Percentiles rank a stretch among this genome's conserved stretches.
Evolutionary conservation across 1,140 invertebrate species (phyloP).

Genomic region (Nasonia longicornis): DNA sequence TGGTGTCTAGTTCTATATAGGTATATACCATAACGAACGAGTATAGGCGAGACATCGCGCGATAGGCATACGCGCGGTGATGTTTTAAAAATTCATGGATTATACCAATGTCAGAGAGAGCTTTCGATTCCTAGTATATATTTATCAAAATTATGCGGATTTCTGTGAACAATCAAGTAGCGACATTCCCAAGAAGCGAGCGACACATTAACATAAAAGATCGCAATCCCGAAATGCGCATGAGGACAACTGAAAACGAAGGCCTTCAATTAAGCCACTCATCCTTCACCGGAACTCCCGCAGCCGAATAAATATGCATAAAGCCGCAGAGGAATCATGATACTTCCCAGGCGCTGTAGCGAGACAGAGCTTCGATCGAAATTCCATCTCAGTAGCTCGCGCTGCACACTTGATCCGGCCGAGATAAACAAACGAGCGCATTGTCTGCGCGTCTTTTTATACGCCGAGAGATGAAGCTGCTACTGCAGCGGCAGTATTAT

Average conservation of each 20-base stretch:
- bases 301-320: slow-evolving; percentile 21
- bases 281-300: not conserved
- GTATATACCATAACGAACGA: not conserved
- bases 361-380: not conserved
- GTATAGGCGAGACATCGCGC: not conserved
- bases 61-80: no score
- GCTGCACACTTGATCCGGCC: not conserved
- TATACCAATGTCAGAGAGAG: no score
- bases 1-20: not conserved
- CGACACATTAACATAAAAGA: not conserved
- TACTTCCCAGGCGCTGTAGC: not conserved
- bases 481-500: not conserved
- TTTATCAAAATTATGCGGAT: not conserved
- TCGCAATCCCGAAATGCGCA: not conserved
- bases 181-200: not conserved
- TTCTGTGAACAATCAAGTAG: not conserved
- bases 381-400: not conserved
- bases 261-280: not conserved
- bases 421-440: slow-evolving; percentile 21
- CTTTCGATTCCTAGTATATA: no score
- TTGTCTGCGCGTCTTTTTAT: slow-evolving; percentile 9
- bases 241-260: not conserved
- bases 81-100: not conserved
- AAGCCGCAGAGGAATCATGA: not conserved
- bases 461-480: not conserved